These are phyloP conservation scores for Drosophila percnosoma DNA, from an alignment of 2,888 invertebrate genomes.

Conservation along the genomic window DNA sequence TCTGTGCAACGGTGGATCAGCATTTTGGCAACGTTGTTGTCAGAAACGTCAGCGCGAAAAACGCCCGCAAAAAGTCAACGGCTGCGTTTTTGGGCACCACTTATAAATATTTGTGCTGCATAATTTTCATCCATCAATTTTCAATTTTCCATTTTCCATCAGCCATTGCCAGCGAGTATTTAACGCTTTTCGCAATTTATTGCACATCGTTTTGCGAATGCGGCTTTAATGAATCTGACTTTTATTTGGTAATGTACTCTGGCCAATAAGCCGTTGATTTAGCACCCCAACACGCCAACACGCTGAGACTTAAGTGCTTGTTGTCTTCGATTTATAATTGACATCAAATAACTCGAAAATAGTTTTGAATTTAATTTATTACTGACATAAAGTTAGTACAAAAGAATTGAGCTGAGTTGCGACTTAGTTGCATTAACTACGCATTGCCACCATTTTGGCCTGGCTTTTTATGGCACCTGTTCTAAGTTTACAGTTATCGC, in stretches of 20 bases:
- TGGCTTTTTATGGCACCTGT: not conserved
- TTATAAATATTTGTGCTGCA: conserved; percentile 32
- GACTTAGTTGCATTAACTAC: not conserved
- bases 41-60: conserved; percentile 27
- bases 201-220: conserved; percentile 10
- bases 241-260: conserved; percentile 15
- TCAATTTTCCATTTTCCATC: not conserved
- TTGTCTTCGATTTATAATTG: conserved; percentile 10
- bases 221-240: conserved; percentile 33
- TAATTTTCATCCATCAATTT: conserved; percentile 8
- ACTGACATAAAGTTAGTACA: not conserved
- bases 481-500: not conserved
- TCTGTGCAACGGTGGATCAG: conserved; percentile 15
- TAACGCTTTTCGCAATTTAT: conserved; percentile 31
- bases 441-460: not conserved
- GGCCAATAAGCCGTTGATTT: conserved; percentile 14
- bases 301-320: not conserved
- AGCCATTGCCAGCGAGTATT: conserved; percentile 9
- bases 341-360: not conserved
- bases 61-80: conserved; percentile 5
- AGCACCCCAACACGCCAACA: not conserved
- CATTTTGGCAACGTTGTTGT: conserved; percentile 36
- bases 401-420: not conserved
- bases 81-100: conserved; percentile 1
- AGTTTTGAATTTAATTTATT: not conserved